These are phyloP conservation scores for Tachysurus vachellii DNA, from an alignment of 2,113 vertebrate genomes.

Conservation along the genomic window DNA sequence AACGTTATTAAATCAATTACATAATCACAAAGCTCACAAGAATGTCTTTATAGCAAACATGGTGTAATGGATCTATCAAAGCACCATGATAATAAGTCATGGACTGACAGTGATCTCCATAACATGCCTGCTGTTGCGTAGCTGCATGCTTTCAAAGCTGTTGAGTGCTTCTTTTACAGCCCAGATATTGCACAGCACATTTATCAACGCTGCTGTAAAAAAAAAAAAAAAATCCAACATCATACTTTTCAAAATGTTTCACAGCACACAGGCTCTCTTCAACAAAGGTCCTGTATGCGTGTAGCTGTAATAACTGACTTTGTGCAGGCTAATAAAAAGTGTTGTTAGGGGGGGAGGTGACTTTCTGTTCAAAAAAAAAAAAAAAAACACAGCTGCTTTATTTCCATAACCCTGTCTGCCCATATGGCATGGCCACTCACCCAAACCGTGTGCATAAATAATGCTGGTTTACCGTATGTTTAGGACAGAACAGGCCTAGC, in stretches of 20 bases:
- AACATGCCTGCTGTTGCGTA: conserved; percentile 13
- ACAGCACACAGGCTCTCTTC: conserved; percentile 32
- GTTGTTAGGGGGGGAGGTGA: conserved; percentile 48
- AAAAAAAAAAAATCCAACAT: conserved; percentile 14
- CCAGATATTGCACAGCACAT: conserved; percentile 26
- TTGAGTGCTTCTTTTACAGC: conserved; percentile 38
- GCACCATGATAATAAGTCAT: conserved; percentile 24
- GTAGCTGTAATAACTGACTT: conserved; percentile 49
- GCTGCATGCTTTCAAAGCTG: conserved; percentile 22
- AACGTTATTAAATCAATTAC: conserved; percentile 10
- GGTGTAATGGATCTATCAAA: conserved; percentile 1
- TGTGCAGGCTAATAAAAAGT: conserved; percentile 49
- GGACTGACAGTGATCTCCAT: conserved; percentile 9
- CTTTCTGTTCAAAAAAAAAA: conserved; percentile 46
- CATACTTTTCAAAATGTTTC: conserved; percentile 36
- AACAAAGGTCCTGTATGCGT: conserved; percentile 51
- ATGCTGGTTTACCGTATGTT: conserved; percentile 29
- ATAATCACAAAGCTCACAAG: conserved; percentile 1
- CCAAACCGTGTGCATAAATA: conserved; percentile 12
- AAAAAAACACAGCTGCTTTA: conserved; percentile 53
- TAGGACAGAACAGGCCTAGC: background rate
- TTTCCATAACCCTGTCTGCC: conserved; percentile 50
- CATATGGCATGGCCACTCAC: conserved; percentile 36
- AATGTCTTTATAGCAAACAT: background rate
- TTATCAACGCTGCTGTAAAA: conserved; percentile 36